These are phyloP conservation scores for Hymenopus coronatus DNA, from an alignment of 2,888 invertebrate genomes.

Conservation along the genomic window DNA sequence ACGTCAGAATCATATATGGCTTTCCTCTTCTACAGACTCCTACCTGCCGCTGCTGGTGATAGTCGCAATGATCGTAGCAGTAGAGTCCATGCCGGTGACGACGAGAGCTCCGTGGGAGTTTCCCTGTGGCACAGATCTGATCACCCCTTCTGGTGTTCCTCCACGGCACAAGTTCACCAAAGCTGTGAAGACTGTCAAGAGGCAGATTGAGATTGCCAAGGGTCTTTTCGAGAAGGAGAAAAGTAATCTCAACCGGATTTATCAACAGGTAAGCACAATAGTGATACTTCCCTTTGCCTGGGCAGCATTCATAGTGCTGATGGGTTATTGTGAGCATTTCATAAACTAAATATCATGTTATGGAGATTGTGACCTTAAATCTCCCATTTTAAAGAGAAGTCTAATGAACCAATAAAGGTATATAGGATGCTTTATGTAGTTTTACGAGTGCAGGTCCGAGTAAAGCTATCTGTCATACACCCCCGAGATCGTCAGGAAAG, in stretches of 20 bases:
- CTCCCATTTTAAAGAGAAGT: too few relatives aligned
- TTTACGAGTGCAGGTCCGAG: too few relatives aligned
- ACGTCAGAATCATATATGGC: too few relatives aligned
- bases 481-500: too few relatives aligned
- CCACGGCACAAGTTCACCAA: constrained; percentile 36
- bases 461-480: too few relatives aligned
- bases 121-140: not conserved
- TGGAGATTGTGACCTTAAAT: too few relatives aligned
- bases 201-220: constrained; percentile 45
- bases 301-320: too few relatives aligned
- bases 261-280: constrained; percentile 43
- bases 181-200: constrained; percentile 44
- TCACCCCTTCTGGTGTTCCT: not conserved
- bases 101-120: not conserved
- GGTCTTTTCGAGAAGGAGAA: constrained; percentile 44
- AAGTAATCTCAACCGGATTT: constrained; percentile 43
- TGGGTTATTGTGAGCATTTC: too few relatives aligned
- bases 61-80: not conserved
- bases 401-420: too few relatives aligned
- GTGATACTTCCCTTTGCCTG: not conserved
- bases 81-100: constrained; percentile 14
- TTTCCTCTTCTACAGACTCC: not conserved
- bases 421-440: too few relatives aligned
- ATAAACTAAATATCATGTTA: too few relatives aligned
- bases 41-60: not conserved